Conservation (phyloP, 2,888 invertebrate genomes). For the Rapana venosa region DNA sequence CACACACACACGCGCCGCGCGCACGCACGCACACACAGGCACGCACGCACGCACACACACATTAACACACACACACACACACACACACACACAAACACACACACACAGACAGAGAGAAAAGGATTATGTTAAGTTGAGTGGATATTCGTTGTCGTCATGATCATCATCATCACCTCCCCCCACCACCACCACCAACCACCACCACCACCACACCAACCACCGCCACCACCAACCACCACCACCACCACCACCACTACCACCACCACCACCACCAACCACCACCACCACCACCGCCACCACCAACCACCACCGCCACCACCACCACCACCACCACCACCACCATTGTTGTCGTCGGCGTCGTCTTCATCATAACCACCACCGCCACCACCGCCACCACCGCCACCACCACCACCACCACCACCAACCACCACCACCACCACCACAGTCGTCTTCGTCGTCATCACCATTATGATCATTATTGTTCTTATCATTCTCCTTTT, state of each 20-base stretch:
- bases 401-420: constrained; percentile 7
- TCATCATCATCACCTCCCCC: not conserved
- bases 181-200: not conserved
- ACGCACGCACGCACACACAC: too few relatives aligned
- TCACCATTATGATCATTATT: not conserved
- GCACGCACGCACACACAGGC: too few relatives aligned
- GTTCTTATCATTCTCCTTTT: not conserved
- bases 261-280: not conserved
- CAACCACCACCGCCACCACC: not conserved
- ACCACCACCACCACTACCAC: not conserved
- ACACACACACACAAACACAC: too few relatives aligned
- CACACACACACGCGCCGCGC: too few relatives aligned
- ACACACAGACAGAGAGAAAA: not conserved
- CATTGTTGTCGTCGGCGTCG: not conserved
- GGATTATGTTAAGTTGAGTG: not conserved
- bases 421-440: not conserved
- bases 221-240: not conserved
- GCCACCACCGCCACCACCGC: not conserved
- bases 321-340: not conserved
- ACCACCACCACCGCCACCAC: not conserved
- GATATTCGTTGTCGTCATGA: not conserved
- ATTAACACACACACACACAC: too few relatives aligned
- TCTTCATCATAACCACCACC: not conserved
- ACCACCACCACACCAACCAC: not conserved
- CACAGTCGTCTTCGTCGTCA: not conserved